Percentiles rank a stretch among this genome's conserved stretches.
Evolutionary conservation across 2,113 vertebrate genomes (phyloP).

Genomic region (Upupa epops): DNA sequence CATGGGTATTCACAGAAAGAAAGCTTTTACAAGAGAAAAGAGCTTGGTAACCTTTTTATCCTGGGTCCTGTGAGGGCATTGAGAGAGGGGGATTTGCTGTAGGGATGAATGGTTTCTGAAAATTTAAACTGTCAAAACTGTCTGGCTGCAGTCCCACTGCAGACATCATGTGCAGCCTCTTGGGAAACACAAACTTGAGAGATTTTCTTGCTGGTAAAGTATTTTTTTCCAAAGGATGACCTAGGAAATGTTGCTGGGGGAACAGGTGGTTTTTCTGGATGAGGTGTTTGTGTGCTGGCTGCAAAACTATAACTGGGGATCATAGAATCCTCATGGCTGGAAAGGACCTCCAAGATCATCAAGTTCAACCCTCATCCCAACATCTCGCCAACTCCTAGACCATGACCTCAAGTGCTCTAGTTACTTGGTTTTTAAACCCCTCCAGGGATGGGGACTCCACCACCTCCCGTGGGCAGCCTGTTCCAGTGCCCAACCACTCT

Average conservation of each 20-base stretch:
- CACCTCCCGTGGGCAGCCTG: background rate
- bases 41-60: background rate
- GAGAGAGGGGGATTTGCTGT: background rate
- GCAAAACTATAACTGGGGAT: background rate
- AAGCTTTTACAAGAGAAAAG: background rate
- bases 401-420: no score
- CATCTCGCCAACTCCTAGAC: no score
- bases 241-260: background rate
- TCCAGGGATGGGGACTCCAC: no score
- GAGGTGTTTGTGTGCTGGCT: background rate
- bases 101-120: background rate
- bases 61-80: background rate
- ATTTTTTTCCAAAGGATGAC: background rate
- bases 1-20: background rate
- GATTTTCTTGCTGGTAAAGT: background rate
- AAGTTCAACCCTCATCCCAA: no score
- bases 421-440: no score
- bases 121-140: background rate
- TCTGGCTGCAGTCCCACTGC: background rate
- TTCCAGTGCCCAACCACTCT: background rate
- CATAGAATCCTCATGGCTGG: no score
- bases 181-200: background rate
- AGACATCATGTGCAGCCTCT: background rate
- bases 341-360: no score
- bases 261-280: background rate